These are phyloP conservation scores for Apteryx mantelli DNA, from an alignment of 2,113 vertebrate species.

Conservation along the genomic window DNA sequence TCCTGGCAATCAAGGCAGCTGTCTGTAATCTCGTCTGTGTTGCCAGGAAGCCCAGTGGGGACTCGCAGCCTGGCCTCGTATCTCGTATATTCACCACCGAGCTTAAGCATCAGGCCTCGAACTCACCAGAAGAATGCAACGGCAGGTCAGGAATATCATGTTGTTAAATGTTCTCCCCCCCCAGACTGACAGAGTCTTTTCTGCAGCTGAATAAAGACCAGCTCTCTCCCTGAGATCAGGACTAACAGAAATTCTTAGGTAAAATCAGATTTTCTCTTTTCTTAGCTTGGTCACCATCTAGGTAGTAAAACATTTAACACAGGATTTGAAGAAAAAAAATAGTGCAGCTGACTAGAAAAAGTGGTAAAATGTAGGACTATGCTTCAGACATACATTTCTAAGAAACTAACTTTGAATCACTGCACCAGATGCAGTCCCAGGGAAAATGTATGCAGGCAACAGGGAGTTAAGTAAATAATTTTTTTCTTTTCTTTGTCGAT, in stretches of 20 bases:
- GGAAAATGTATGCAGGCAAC: conserved; percentile 80
- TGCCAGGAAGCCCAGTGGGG: background rate
- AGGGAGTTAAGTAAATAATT: conserved; percentile 87
- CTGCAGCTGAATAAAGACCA: background rate
- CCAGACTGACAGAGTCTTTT: background rate
- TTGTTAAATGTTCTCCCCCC: background rate
- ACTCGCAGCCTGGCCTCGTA: background rate
- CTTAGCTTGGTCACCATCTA: background rate
- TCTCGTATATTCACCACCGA: background rate
- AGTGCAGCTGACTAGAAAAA: conserved; percentile 7
- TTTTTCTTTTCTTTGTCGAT: conserved; percentile 85
- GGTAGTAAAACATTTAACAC: background rate
- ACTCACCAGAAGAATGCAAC: background rate
- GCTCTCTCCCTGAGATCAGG: background rate
- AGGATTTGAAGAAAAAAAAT: background rate
- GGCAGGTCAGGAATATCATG: background rate
- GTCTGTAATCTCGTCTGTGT: accelerated
- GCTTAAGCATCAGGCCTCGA: background rate
- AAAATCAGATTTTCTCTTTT: background rate
- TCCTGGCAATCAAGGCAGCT: background rate
- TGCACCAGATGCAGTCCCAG: conserved; percentile 23
- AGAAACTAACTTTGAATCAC: conserved; percentile 39
- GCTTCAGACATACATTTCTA: conserved; percentile 17
- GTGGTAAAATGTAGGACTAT: background rate
- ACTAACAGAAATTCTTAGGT: background rate